Conservation (phyloP, 2,797 vertebrate species). For the Epinephelus coioides region DNA sequence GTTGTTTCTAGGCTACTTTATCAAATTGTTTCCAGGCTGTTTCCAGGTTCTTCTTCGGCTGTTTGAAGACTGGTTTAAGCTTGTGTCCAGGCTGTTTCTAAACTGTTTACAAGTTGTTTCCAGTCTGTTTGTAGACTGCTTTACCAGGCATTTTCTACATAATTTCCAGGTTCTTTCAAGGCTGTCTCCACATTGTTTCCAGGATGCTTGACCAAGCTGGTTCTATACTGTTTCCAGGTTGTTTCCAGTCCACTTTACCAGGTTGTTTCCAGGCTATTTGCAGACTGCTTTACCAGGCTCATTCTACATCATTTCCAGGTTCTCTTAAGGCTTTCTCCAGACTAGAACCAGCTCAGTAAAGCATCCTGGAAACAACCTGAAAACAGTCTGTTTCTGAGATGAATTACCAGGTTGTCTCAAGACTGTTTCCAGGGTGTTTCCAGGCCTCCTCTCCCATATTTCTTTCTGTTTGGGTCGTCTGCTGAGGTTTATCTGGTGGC, state of each 20-base stretch:
- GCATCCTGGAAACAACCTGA: no score
- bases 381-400: not conserved
- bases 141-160: not conserved
- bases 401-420: not conserved
- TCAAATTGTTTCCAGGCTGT: no score
- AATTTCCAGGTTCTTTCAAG: not conserved
- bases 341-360: no score
- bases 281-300: not conserved
- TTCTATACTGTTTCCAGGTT: slow-evolving; percentile 1
- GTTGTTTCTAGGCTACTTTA: no score
- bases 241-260: slow-evolving; percentile 8
- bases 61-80: no score
- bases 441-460: slow-evolving; percentile 37
- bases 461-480: slow-evolving; percentile 48
- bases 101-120: no score
- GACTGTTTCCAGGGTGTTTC: slow-evolving; percentile 22
- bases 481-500: slow-evolving; percentile 68
- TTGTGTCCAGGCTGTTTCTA: no score
- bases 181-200: slow-evolving; percentile 14
- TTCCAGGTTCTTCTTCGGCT: no score
- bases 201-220: not conserved
- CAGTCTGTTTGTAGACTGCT: no score
- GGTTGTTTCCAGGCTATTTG: not conserved
- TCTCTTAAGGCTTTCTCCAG: not conserved
- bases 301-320: not conserved